phyloP scores from a whole-genome alignment of 2,113 vertebrate genomes.

The Aphyosemion australe region DNA sequence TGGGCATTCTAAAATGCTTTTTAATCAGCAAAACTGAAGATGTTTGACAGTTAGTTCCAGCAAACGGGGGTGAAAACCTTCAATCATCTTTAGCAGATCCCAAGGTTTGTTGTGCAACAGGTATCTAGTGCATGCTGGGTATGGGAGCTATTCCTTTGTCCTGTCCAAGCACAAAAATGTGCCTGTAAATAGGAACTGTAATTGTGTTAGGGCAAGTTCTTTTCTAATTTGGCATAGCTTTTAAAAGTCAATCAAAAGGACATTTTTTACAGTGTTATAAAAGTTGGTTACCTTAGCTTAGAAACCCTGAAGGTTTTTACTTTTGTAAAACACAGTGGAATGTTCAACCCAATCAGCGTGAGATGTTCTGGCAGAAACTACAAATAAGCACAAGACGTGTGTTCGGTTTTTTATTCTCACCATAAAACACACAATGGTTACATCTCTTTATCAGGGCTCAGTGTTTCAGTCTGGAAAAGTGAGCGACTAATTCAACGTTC shows the following conservation, averaged over 20 bases:
- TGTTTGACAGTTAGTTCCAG: not conserved
- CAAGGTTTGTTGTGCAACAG: not conserved
- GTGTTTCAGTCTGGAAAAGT: too few relatives aligned
- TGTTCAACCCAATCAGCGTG: not conserved
- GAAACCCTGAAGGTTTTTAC: not conserved
- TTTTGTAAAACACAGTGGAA: not conserved
- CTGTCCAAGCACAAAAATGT: not conserved
- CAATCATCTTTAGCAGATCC: not conserved
- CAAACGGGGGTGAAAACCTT: too few relatives aligned
- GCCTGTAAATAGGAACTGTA: not conserved
- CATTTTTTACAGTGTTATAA: not conserved
- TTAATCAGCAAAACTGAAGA: not conserved
- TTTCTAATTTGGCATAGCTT: slow-evolving; percentile 12
- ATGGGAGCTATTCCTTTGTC: not conserved
- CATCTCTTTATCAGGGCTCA: too few relatives aligned
- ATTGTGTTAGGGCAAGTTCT: not conserved
- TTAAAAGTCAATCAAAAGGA: slow-evolving; percentile 24
- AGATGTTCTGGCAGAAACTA: too few relatives aligned
- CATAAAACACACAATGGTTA: too few relatives aligned
- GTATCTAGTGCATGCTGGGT: not conserved
- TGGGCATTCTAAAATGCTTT: not conserved
- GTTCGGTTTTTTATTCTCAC: too few relatives aligned
- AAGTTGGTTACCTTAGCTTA: not conserved
- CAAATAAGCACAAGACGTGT: too few relatives aligned
- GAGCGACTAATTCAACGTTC: too few relatives aligned